Evolutionary conservation across 2,888 invertebrate species (phyloP), one percentile per base, ranked within the genome.

Genomic region (Zootermopsis nevadensis): DNA sequence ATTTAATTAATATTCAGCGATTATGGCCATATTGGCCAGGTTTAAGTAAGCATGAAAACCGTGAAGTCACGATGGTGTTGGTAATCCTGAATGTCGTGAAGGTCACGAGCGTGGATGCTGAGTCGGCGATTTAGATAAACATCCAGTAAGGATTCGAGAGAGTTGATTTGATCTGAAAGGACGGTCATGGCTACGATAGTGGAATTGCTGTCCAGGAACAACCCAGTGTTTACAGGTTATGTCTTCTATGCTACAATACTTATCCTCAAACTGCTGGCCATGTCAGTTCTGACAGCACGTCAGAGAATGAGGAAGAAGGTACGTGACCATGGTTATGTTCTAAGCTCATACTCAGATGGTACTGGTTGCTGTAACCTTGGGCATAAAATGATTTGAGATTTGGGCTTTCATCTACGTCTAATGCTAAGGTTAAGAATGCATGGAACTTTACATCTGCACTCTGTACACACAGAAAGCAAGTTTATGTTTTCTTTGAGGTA

Each of bases 261-360:
- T 85, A 88, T 89, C 1, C 60, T 90, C 12, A 91, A 91, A 88
- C 89, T 91, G 87, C 84, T 91, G 19, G 69, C 87, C 1, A 90
- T 91, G 90, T 85, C 89, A 2, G 7, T 87, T 24, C 87, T 91
- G 1, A 91, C 91, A 2, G 91, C 87, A 1, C 53, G 88, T 0
- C 88, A 89, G 83, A 88, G 91, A 12, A 87, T 90, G 60, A 88
- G 87, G 84, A 91, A 89, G 24, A 88, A 88, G 89, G 91, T 91
- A 86, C 86, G 22, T 66, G n/a, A n/a, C n/a, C n/a, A n/a, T n/a
- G n/a, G 53, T 53, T 53, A 10, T 53, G 53, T 53, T 15, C 53
- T 53, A 53, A 53, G 53, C 53, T 53, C 53, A 53, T 15, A n/a
- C n/a, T n/a, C n/a, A n/a, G n/a, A n/a, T n/a, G n/a, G n/a, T n/a